Evolutionary conservation across 2,797 vertebrate genomes (phyloP), one percentile per base, ranked within the genome.

Genomic region (Bufotes viridis): DNA sequence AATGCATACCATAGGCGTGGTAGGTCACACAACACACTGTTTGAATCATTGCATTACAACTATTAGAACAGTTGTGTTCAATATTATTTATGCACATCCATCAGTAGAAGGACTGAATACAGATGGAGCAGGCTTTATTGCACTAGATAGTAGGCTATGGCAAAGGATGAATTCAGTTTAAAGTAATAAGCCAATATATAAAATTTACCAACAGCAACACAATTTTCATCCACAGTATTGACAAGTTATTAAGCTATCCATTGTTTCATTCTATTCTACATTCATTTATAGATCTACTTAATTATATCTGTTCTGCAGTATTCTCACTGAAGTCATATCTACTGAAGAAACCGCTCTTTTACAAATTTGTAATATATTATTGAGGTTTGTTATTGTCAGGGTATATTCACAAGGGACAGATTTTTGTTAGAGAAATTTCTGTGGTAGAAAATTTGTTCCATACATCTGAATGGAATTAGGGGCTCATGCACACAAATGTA

Each of bases 51-150:
- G 87, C 81, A 70, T 49, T 82, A 61, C 51, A 69, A 57, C 60
- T 34, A 69, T 78, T 58, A 63, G 58, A 60, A 74, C 42, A 63
- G 34, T 61, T 67, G 22, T 61, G 14, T 24, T 60, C 57, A 78
- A 53, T 63, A 85, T 65, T 18, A 14, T 24, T n/a, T 51, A 7
- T 61, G 42, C 22, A 42, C 70, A 75, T 84, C 55, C 9, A 10
- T 26, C 70, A 76, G 14, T 42, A 57, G 82, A 26, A 22, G 34
- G 58, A 11, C 78, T 80, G 58, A 60, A 58, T 69, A 51, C 67
- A 74, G 82, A 84, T 61, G 70, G 57, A 24, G 34, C 18, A 60
- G 26, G 69, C 69, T 74, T 74, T 72, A 76, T 76, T 85, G 70
- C 57, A 26, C 29, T 20, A 49, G 22, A 61, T 51, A 42, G 12